Evolutionary conservation across 2,113 vertebrate genomes (phyloP).

Genomic region (Mola mola): DNA sequence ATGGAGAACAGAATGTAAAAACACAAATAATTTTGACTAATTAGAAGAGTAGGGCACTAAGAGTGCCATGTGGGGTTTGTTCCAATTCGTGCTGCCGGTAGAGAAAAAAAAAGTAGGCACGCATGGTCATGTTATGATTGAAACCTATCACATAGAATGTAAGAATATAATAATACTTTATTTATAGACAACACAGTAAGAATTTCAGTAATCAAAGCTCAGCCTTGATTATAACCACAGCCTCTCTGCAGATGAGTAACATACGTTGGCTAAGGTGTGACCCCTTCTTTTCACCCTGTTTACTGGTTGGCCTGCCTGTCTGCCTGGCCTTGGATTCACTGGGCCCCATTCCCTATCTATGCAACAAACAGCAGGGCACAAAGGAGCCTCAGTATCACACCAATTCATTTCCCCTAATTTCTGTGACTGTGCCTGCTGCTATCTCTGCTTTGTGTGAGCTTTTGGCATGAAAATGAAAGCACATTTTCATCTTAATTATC

Average conservation of each 20-base stretch:
- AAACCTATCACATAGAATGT: conserved; percentile 1
- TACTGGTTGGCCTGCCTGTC: conserved; percentile 31
- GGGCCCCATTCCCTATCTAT: conserved; percentile 50
- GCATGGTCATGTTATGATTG: conserved; percentile 3
- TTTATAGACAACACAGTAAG: conserved; percentile 2
- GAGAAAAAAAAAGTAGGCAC: background rate
- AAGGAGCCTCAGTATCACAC: conserved; percentile 53
- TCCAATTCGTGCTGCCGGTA: background rate
- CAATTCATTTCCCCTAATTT: conserved; percentile 21
- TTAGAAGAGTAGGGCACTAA: background rate
- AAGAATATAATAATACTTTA: conserved; percentile 9
- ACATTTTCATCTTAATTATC: conserved; percentile 2
- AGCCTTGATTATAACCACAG: conserved; percentile 21
- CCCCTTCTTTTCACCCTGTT: conserved; percentile 23
- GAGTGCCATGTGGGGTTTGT: background rate
- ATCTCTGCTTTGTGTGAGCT: background rate
- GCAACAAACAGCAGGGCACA: conserved; percentile 49
- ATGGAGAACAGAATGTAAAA: conserved; percentile 1
- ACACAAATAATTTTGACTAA: conserved; percentile 14
- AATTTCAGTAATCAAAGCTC: conserved; percentile 35
- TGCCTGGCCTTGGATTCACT: conserved; percentile 33
- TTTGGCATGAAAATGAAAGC: conserved; percentile 16
- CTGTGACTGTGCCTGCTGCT: conserved; percentile 18
- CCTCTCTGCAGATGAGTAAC: conserved; percentile 32
- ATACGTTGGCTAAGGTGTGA: conserved; percentile 17